Evolutionary conservation across 2,888 invertebrate genomes (phyloP), one percentile per base, ranked within the genome.

Genomic region (Dermolepida albohirtum): DNA sequence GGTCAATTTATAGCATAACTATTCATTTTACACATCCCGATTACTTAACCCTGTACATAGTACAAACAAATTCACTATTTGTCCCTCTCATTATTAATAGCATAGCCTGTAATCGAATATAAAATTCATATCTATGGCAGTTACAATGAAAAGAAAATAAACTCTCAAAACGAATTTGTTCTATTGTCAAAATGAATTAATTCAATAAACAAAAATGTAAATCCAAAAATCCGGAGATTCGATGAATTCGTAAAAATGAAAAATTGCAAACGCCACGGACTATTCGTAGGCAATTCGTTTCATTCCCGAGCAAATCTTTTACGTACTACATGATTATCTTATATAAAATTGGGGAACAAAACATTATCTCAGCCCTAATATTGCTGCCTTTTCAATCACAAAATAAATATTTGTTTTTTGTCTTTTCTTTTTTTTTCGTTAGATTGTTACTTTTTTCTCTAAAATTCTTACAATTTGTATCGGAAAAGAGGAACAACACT

Each of bases 381-480:
- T 73, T 73, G 71, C 72, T 71, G 73, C 72, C 72, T 71, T 71
- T 57, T 69, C 70, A 67, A 66, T 66, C 55, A 72, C 66, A 71
- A 73, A 72, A 63, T 49, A 50, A 72, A 71, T 65, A 64, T 73
- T 69, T 54, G 44, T 68, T 72, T 73, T 70, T 67, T 68, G 65
- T 57, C 64, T 67, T 63, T 55, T 62, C 43, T 72, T 71, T 34
- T 34, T 34, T 72, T 71, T 62, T 63, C 54, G 64, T 64, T 63
- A 64, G 66, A 63, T 49, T 22, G 63, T 64, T 65, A 65, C 51
- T 62, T 64, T 43, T 50, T 73, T 71, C 69, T 72, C 34, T 62
- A 73, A 73, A 72, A 70, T 72, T 72, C 71, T 69, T 73, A 66
- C 71, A 70, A 66, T 71, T 74, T 73, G 72, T 72, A 73, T 73